Conservation (phyloP, 1,140 invertebrate species). For the Cyclargus thomasi region DNA sequence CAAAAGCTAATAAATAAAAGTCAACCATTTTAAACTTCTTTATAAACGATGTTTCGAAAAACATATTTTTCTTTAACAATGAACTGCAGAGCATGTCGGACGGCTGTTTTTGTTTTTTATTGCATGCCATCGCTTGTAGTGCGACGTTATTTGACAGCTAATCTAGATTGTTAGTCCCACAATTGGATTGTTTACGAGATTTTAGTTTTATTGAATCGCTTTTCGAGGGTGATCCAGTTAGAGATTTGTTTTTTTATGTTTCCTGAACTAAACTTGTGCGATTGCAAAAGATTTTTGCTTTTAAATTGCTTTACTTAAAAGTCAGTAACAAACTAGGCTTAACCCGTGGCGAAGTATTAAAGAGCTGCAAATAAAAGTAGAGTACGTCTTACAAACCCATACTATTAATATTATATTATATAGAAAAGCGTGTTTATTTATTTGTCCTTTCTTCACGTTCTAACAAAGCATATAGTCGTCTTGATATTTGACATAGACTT, state of each 20-base stretch:
- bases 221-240: not conserved
- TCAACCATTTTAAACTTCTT: not conserved
- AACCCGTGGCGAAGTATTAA: no score
- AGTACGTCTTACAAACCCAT: no score
- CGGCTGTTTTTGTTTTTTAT: not conserved
- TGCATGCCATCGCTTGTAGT: constrained; percentile 2
- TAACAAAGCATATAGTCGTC: no score
- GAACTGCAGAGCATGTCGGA: not conserved
- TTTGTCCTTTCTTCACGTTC: no score
- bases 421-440: no score
- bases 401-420: no score
- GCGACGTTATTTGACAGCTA: constrained; percentile 3
- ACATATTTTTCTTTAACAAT: constrained; percentile 1
- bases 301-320: no score
- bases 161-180: constrained; percentile 7
- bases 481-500: no score
- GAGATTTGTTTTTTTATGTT: not conserved
- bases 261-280: not conserved
- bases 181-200: not conserved
- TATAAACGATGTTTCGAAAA: not conserved
- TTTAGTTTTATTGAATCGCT: not conserved
- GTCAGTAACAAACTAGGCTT: no score
- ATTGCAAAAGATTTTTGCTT: not conserved
- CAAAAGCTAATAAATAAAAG: not conserved
- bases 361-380: no score